Percentiles rank a stretch among this genome's conserved stretches.
These are phyloP conservation scores for Falco biarmicus DNA, from an alignment of 2,797 vertebrate genomes.

Conservation along the genomic window DNA sequence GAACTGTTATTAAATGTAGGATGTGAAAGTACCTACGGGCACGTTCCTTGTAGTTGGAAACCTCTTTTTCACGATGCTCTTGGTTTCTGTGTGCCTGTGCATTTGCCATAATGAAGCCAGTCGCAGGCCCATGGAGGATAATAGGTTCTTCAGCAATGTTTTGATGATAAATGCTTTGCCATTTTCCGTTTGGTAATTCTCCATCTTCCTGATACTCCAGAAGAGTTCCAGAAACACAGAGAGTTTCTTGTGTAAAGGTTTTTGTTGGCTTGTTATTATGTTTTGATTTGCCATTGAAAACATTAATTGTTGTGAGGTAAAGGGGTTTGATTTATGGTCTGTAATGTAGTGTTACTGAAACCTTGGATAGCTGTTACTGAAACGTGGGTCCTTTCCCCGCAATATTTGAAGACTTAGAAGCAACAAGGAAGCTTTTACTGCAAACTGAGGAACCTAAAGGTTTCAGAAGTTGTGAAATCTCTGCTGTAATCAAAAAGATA, in stretches of 20 bases:
- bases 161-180: neutral
- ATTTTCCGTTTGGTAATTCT: neutral
- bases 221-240: neutral
- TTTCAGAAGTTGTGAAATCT: neutral
- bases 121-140: accelerated
- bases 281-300: neutral
- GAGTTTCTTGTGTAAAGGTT: neutral
- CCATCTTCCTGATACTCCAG: neutral
- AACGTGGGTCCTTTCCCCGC: neutral
- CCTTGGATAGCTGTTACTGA: neutral
- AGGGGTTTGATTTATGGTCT: neutral
- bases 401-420: neutral
- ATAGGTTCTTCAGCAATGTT: neutral
- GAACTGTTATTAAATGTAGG: neutral
- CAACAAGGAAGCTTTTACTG: neutral
- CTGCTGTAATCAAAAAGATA: neutral
- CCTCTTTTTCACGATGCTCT: accelerated
- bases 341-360: neutral
- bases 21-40: neutral
- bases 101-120: neutral
- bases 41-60: neutral
- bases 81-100: neutral
- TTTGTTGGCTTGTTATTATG: neutral
- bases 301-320: neutral
- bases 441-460: neutral